Evolutionary conservation across 2,113 vertebrate genomes (phyloP).

Genomic region (Pygathrix nemaeus): DNA sequence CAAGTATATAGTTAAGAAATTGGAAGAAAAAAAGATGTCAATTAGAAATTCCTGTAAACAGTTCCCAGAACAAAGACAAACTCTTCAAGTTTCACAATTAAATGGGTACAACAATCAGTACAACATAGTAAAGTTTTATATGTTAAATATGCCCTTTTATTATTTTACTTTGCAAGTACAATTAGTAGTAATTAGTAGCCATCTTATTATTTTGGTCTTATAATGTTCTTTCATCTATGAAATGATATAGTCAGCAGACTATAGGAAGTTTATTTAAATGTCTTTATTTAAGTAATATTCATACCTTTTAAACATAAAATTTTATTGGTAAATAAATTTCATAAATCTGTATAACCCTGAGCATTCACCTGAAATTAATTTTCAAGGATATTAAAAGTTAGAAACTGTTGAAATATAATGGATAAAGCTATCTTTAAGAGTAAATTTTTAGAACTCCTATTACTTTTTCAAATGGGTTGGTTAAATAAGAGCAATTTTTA

Average conservation of each 20-base stretch:
- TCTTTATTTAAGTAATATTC: background rate
- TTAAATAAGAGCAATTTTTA: conserved; percentile 41
- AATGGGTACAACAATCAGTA: background rate
- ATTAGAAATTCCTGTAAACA: background rate
- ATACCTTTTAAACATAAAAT: background rate
- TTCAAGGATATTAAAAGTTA: background rate
- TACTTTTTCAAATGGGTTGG: background rate
- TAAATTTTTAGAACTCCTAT: background rate
- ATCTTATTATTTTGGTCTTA: background rate
- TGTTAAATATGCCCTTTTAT: background rate
- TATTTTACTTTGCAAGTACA: background rate
- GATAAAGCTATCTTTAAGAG: background rate
- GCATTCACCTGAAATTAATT: background rate
- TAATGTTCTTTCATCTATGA: background rate
- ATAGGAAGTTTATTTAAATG: background rate
- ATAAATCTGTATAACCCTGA: background rate
- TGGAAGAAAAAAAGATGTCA: background rate
- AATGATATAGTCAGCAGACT: background rate
- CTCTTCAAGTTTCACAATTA: background rate
- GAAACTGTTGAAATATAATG: background rate
- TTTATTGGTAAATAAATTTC: conserved; percentile 31
- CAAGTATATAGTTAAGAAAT: background rate
- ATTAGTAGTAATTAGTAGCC: no score
- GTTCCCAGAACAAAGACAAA: background rate
- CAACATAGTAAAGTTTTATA: background rate